These are phyloP conservation scores for Columba janthina DNA, from an alignment of 2,113 vertebrate species.

Conservation along the genomic window DNA sequence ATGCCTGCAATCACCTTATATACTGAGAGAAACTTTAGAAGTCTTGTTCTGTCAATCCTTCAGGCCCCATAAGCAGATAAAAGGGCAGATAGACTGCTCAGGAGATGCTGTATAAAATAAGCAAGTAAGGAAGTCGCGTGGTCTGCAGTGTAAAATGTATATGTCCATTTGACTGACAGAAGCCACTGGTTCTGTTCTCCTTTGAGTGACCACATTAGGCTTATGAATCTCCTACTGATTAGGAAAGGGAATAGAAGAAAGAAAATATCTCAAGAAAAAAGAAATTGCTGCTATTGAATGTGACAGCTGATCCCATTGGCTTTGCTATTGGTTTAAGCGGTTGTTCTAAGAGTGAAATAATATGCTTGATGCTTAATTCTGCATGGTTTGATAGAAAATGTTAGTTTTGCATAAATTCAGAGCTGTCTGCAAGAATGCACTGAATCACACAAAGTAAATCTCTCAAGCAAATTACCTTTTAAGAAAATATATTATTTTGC, in stretches of 20 bases:
- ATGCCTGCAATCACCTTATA: conserved; percentile 15
- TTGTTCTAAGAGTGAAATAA: not conserved
- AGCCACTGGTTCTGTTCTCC: not conserved
- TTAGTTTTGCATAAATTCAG: conserved; percentile 13
- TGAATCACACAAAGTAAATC: conserved; percentile 18
- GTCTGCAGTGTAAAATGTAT: not conserved
- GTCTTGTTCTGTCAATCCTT: not conserved
- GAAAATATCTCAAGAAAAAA: not conserved
- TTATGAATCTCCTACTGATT: not conserved
- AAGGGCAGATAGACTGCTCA: not conserved
- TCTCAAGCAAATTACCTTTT: conserved; percentile 32
- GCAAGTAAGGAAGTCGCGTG: not conserved
- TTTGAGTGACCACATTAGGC: not conserved
- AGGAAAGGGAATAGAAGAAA: not conserved
- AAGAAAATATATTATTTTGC: not conserved
- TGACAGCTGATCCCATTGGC: not conserved
- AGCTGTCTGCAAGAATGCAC: not conserved
- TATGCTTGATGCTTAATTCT: not conserved
- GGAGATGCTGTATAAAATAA: not conserved
- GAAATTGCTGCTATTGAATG: not conserved
- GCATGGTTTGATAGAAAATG: not conserved
- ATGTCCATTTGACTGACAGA: not conserved
- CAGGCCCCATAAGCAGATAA: not conserved
- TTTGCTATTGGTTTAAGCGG: not conserved
- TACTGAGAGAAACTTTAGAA: not conserved